These are phyloP conservation scores for Campylomormyrus tamandua DNA, from an alignment of 2,113 vertebrate genomes.

Conservation along the genomic window DNA sequence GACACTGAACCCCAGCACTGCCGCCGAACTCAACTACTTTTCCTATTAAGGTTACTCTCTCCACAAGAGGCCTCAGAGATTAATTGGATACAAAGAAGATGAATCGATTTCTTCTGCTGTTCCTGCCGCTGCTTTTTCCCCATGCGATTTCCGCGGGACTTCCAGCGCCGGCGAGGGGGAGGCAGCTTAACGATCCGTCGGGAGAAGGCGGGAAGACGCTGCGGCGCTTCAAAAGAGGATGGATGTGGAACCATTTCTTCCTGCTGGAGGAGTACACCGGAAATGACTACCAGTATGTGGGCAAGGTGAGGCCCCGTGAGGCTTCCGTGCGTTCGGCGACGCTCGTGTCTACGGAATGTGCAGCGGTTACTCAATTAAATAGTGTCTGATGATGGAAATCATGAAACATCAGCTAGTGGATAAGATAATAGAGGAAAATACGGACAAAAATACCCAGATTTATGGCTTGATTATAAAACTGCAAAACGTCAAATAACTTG, in stretches of 20 bases:
- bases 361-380: background rate
- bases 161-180: constrained; percentile 19
- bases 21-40: constrained; percentile 19
- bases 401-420: background rate
- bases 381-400: background rate
- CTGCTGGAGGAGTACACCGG: constrained; percentile 79
- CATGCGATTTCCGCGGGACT: constrained; percentile 22
- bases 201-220: constrained; percentile 53
- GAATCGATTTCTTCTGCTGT: constrained; percentile 35
- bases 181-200: constrained; percentile 20
- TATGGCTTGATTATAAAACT: background rate
- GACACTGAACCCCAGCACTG: constrained; percentile 24
- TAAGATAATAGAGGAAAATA: background rate
- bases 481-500: background rate
- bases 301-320: constrained; percentile 66
- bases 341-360: background rate
- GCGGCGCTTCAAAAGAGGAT: constrained; percentile 69
- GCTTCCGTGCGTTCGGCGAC: too few relatives aligned
- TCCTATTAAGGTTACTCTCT: constrained; percentile 31
- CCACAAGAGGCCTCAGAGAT: constrained; percentile 21
- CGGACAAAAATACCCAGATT: background rate
- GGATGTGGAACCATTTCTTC: constrained; percentile 90
- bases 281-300: constrained; percentile 75
- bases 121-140: constrained; percentile 30
- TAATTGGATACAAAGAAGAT: constrained; percentile 37